phyloP scores from a whole-genome alignment of 2,113 vertebrate species.

The Centropus unirufus region DNA sequence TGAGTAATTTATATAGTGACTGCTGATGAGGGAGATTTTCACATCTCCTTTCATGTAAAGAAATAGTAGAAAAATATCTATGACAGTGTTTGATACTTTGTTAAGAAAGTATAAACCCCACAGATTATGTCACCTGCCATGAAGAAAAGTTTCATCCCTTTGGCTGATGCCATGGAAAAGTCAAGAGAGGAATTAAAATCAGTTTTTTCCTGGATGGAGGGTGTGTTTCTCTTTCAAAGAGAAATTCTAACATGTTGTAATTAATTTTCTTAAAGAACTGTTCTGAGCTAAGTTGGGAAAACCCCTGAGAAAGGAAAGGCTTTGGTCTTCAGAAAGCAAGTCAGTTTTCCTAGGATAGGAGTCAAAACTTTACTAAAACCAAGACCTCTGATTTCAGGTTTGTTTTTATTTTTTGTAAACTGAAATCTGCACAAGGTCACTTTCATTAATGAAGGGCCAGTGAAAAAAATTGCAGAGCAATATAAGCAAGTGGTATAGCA shows the following conservation, averaged over 20 bases:
- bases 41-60: neutral
- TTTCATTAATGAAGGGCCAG: neutral
- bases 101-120: neutral
- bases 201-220: neutral
- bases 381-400: neutral
- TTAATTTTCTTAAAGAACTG: neutral
- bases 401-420: neutral
- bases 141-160: constrained; percentile 10
- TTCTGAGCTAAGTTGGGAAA: neutral
- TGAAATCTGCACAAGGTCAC: neutral
- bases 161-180: neutral
- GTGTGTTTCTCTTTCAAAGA: neutral
- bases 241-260: neutral
- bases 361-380: neutral
- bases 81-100: neutral
- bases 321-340: neutral
- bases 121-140: neutral
- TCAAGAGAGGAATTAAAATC: neutral
- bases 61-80: neutral
- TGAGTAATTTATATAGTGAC: neutral
- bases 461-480: neutral
- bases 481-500: neutral
- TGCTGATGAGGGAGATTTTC: constrained; percentile 5
- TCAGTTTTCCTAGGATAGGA: neutral
- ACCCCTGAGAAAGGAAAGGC: neutral